Base-by-base conservation (phyloP, 2,888 invertebrate genomes). In the Brassicogethes aeneus region DNA sequence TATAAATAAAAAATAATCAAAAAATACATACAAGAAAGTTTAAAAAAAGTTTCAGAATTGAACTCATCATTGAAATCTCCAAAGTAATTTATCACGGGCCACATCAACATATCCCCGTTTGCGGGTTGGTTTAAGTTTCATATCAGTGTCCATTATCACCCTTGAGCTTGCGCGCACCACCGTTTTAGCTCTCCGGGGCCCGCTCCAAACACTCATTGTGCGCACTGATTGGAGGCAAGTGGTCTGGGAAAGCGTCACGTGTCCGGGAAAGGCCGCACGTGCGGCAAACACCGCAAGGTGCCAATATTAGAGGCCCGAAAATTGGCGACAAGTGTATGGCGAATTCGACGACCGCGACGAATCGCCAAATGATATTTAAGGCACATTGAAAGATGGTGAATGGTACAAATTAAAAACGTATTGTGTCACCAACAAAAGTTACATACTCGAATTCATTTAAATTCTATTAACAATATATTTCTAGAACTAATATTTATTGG, bases 241-340 rank as follows among this genome's bases (percentile, higher is more conserved):
- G 60, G 54, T 45, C 56, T 65, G 66, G 59, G 65, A 66, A 56
- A 57, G 39, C 41, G 53, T 46, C 68, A 68, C 68, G 66, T 68
- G 68, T 54, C 55, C 58, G 67, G 66, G 67, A 68, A 68, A 54
- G 39, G 42, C 38, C 49, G 44, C 67, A 68, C 66, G 65, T 68
- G 68, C 48, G 48, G 44, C 51, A 45, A 45, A 43, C 50, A 47
- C 49, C 53, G 60, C 56, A 60, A 60, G 61, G 59, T 60, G 59
- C 50, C 49, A 34, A 40, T 12, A 13, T 13, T 12, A 13, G 32
- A 13, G 5, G 32, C 12, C n/a, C n/a, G n/a, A n/a, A n/a, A n/a
- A 29, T 29, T 29, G n/a, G n/a, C 5, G 15, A 13, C 15, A 33
- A 33, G 33, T 13, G 15, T 29, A 8, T 10, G n/a, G 8, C 33